phyloP scores from a whole-genome alignment of 1,140 invertebrate genomes.

The Zaprionus gabonicus region DNA sequence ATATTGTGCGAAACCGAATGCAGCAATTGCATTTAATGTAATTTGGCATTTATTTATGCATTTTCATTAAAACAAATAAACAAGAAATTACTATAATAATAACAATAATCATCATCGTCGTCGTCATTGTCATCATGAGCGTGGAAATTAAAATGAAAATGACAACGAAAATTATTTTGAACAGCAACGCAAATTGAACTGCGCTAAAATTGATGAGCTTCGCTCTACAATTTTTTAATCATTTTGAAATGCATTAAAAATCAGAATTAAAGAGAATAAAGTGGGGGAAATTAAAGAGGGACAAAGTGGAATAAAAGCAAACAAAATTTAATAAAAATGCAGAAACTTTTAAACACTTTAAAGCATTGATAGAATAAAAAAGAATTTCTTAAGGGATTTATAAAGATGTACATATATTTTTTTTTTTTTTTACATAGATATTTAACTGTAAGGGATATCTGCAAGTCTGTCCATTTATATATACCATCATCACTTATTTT shows the following conservation, averaged over 20 bases:
- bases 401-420: background rate
- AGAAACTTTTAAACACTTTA: background rate
- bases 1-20: slow-evolving; percentile 45
- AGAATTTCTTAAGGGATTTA: background rate
- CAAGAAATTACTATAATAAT: slow-evolving; percentile 66
- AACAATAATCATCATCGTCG: background rate
- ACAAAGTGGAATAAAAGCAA: background rate
- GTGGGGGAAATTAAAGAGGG: background rate
- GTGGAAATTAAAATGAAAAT: slow-evolving; percentile 49
- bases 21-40: slow-evolving; percentile 73
- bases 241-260: slow-evolving; percentile 49
- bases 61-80: slow-evolving; percentile 75
- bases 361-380: background rate
- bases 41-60: slow-evolving; percentile 79
- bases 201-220: slow-evolving; percentile 53
- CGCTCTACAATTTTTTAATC: slow-evolving; percentile 53
- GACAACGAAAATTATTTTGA: slow-evolving; percentile 62
- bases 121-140: slow-evolving; percentile 1
- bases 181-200: slow-evolving; percentile 49
- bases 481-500: background rate
- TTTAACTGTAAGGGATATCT: background rate
- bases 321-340: background rate
- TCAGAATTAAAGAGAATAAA: background rate
- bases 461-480: background rate
- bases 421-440: too few relatives aligned